Base-by-base conservation (phyloP, 2,113 vertebrate genomes). In the Salvelinus alpinus region DNA sequence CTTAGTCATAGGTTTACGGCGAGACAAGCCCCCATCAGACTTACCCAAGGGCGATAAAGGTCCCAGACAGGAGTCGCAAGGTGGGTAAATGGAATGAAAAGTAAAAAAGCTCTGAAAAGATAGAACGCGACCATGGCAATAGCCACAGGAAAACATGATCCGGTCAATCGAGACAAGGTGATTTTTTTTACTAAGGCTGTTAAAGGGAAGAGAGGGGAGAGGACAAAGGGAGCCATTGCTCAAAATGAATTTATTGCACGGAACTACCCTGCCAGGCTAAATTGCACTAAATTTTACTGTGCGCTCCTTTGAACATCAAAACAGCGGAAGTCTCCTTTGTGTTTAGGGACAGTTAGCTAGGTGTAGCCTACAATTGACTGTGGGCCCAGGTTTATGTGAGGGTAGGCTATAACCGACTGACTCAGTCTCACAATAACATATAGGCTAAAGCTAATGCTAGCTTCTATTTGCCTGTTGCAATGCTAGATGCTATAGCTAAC, bases 161-260 rank as follows among this genome's bases (percentile, higher is more conserved):
- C 69, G 44, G 24, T 66, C 62, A 71, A 59, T 54, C 71, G 77
- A 86, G 78, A 84, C 84, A 81, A 85, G 80, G 83, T 87, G 82
- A 83, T 69, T 84, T 79, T 24, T 76, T 88, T 90, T 87, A 89
- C 84, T 75, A 76, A 82, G 85, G 74, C 78, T 68, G 64, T 82
- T 76, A 73, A 81, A 82, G 73, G 69, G 75, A 77, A 59, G 47
- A 66, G 72, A 24, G 31, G 72, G 70, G 29, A 47, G 60, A 76
- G 75, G 71, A 88, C 86, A 90, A 90, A 91, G 82, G 71, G 29
- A 70, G 44, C 60, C 62, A 70, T 76, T 83, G 73, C 29, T 38
- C 77, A 64, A 76, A 81, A 87, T 90, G 67, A 78, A 66, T 91
- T 90, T 90, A 92, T 89, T 83, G 86, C 82, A 72, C 74, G 8